Evolutionary conservation across 2,888 invertebrate genomes (phyloP).

Genomic region (Ormyrus thymus): DNA sequence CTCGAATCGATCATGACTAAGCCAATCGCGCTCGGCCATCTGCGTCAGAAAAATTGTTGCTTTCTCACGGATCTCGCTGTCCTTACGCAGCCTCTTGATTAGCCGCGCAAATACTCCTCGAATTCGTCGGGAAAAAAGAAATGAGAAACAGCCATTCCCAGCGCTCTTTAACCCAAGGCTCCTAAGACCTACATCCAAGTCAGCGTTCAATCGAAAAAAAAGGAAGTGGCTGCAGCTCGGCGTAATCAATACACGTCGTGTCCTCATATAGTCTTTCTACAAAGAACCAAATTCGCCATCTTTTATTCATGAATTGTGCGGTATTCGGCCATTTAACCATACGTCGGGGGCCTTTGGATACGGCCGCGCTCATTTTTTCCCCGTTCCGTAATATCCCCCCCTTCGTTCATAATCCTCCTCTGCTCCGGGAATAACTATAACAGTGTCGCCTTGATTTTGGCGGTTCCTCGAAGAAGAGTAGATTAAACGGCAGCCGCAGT

Average conservation of each 20-base stretch:
- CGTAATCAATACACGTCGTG: conserved; percentile 52
- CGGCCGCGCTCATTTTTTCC: not conserved
- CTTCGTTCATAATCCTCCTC: conserved; percentile 13
- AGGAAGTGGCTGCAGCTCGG: conserved; percentile 25
- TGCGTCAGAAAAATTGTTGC: not conserved
- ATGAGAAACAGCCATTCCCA: not conserved
- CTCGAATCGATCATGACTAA: not conserved
- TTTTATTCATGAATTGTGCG: conserved; percentile 55
- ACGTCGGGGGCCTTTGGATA: conserved; percentile 23
- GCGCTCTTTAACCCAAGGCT: not conserved
- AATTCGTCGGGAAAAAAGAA: not conserved
- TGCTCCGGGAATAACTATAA: too few relatives aligned
- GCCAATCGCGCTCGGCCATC: conserved; percentile 11
- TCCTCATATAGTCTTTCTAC: conserved; percentile 15
- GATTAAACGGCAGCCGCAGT: too few relatives aligned
- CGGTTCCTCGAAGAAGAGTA: too few relatives aligned
- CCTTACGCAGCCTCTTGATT: too few relatives aligned
- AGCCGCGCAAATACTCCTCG: too few relatives aligned
- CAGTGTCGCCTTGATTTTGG: too few relatives aligned
- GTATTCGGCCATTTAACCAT: conserved; percentile 23
- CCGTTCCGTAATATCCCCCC: not conserved
- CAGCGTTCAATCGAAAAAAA: not conserved
- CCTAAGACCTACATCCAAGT: not conserved
- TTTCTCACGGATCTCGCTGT: not conserved
- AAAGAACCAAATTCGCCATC: conserved; percentile 39